Evolutionary conservation across 2,888 invertebrate genomes (phyloP), one percentile per base, ranked within the genome.

Genomic region (Tetragnatha montana): DNA sequence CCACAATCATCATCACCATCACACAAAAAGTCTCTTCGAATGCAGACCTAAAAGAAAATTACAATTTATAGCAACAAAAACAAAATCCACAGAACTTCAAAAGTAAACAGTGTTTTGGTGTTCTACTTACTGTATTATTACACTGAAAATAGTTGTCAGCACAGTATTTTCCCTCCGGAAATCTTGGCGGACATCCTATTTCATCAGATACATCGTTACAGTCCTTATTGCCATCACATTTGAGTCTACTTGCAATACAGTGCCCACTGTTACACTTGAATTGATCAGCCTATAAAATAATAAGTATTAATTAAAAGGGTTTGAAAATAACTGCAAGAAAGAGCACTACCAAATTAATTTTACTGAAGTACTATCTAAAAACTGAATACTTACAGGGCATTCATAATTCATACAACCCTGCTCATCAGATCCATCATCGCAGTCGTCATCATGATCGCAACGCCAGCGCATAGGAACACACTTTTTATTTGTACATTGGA

Each of bases 241-340:
- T 95, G 94, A 97, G 96, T 93, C 97, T 97, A 0, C 96, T 95
- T 0, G 97, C 97, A 91, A 98, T 97, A 93, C 99, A 99, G 93
- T 98, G 98, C 0, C 98, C 98, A 19, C 97, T 97, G 82, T 95
- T 95, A 93, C 98, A 98, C 93, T 98, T 97, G 96, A 98, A 98
- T 17, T 97, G 97, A 60, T 97, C 97, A 91, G 97, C 96, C 94
- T 94, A 92, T 14, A 92, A 92, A 14, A 74, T 22, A 17, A 60
- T 8, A 60, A 35, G 35, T 4, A 35, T 35, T 2, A 35, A 35
- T 35, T 35, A 35, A 35, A 35, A 35, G 35, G 35, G 35, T 35
- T 4, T 35, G 35, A 35, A 35, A 35, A 35, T 35, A 35, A 35
- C 35, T 35, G 35, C 35, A 35, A n/a, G n/a, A n/a, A n/a, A n/a